These are phyloP conservation scores for Julus scandinavius DNA, from an alignment of 2,888 invertebrate species.

Conservation along the genomic window DNA sequence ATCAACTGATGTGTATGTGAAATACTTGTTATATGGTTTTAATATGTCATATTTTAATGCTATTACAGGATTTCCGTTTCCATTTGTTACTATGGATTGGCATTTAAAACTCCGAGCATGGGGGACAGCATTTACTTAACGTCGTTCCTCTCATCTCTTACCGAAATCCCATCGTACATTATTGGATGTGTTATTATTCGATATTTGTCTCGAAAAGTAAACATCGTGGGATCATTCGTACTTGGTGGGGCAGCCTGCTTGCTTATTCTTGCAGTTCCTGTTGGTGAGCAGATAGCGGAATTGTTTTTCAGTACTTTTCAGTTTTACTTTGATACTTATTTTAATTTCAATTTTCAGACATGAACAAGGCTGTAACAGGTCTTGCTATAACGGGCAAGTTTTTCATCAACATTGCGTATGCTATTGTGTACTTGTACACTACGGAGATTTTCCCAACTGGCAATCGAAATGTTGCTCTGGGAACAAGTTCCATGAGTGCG, in stretches of 20 bases:
- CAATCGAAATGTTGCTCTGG: slow-evolving; percentile 53
- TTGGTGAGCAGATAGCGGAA: slow-evolving; percentile 28
- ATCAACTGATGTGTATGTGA: background rate
- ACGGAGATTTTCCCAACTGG: slow-evolving; percentile 56
- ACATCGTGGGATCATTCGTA: slow-evolving; percentile 47
- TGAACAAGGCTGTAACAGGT: slow-evolving; percentile 25
- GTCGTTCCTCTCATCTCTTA: slow-evolving; percentile 51
- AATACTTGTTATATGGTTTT: background rate
- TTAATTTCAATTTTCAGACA: slow-evolving; percentile 38
- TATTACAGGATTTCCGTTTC: slow-evolving; percentile 52
- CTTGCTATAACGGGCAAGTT: slow-evolving; percentile 55
- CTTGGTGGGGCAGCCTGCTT: slow-evolving; percentile 53
- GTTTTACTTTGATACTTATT: background rate
- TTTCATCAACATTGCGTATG: slow-evolving; percentile 54
- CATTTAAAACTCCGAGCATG: slow-evolving; percentile 53
- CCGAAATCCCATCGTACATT: slow-evolving; percentile 54
- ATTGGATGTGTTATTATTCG: slow-evolving; percentile 51
- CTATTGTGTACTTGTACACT: slow-evolving; percentile 55
- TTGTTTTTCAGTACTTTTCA: background rate
- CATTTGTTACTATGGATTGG: slow-evolving; percentile 54
- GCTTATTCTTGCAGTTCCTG: slow-evolving; percentile 49
- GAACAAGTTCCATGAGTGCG: slow-evolving; percentile 56
- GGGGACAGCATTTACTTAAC: slow-evolving; percentile 49
- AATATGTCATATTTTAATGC: background rate
- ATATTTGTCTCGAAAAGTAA: slow-evolving; percentile 49